Evolutionary conservation across 1,140 invertebrate species (phyloP), one percentile per base, ranked within the genome.

Genomic region (Uloborus diversus): DNA sequence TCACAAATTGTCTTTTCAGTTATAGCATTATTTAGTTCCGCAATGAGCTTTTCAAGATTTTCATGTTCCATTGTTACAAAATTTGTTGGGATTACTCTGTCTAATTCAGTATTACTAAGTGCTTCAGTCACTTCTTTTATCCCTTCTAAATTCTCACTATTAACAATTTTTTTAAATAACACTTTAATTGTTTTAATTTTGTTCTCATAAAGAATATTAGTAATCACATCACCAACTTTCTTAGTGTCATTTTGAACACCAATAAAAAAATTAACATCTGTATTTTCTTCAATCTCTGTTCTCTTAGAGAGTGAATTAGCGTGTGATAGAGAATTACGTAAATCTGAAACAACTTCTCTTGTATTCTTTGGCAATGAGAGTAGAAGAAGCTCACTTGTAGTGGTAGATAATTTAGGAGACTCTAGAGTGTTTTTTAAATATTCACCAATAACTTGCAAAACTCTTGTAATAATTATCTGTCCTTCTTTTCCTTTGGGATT

Each of bases 361-460:
- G 61, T 51, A 14, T 9, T 53, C 23, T 4, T 17, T 11, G 71
- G 42, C 17, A 65, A 20, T 17, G 61, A 32, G 27, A 30, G 37
- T 9, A 76, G 23, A 7, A 76, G 20, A 33, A 76, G 14, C 11
- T 76, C 61, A 25, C 71, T 14, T 1, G 61, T 76, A 1, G 35
- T 4, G 17, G 27, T 4, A 17, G 71, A 65, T 20, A 76, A 13
- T 35, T 64, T 76, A 17, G 71, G 71, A 9, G 71, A 64, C 65
- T 76, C 71, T 5, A 65, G 1, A 23, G 61, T 64, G 28, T 76
- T 27, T 14, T 76, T 76, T n/a, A n/a, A n/a, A n/a, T n/a, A n/a
- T n/a, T n/a, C n/a, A n/a, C n/a, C n/a, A n/a, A n/a, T n/a, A n/a
- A n/a, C n/a, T n/a, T n/a, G n/a, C n/a, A n/a, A n/a, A n/a, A n/a